Base-by-base conservation (phyloP, 2,888 invertebrate genomes). In the Phlogophora meticulosa region DNA sequence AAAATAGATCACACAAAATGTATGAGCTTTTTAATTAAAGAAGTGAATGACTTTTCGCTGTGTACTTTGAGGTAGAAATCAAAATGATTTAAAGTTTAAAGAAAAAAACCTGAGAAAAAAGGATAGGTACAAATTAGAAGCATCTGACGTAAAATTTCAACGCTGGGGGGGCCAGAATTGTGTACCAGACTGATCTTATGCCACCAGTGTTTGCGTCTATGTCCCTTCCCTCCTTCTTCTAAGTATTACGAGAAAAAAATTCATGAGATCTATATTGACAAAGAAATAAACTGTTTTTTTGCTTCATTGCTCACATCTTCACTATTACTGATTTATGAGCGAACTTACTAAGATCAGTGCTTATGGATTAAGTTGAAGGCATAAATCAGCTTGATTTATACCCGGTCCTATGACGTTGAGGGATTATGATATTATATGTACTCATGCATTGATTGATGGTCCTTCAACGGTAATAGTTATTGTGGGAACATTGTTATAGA, bases 381-480 rank as follows among this genome's bases (percentile, higher is more conserved):
- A 58, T 81, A 76, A 78, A 70, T 78, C 72, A 76, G 49, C 4
- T 24, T 68, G 74, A 76, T 76, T 76, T 68, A 81, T 68, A 45
- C 13, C 9, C 32, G n/a, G 55, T 45, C 48, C 28, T 7, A 13
- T 15, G 64, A 53, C 53, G 20, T 62, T 53, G 51, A 51, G 36
- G 67, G 81, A 78, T 80, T 81, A 76, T 62, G 51, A 64, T 66
- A 49, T 58, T 56, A 72, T 17, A 42, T 17, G 20, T 38, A 36
- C 28, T 28, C 46, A 13, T 24, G n/a, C 46, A 48, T 58, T 52
- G 55, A 66, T 56, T 60, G 43, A 66, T 56, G 45, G 5, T 65
- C 9, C 9, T 53, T 20, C 36, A 32, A 17, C 15, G 15, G 13
- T 15, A 28, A 4, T 28, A 28, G 28, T 38, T 15, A 40, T 7